These are phyloP conservation scores for Pseudopipra pipra DNA, from an alignment of 2,113 vertebrate genomes.

Conservation along the genomic window DNA sequence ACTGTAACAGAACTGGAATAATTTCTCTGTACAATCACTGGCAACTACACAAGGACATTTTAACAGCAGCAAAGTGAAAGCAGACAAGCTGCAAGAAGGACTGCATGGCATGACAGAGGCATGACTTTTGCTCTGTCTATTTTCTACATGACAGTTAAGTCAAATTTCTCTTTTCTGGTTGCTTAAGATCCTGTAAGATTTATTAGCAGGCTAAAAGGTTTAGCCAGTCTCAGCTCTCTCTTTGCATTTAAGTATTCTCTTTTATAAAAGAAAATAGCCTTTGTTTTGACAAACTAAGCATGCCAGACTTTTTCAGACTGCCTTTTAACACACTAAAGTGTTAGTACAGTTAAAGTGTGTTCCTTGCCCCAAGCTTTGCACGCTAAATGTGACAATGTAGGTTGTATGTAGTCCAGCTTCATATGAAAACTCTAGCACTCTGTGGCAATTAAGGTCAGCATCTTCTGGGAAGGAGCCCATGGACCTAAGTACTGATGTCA, in stretches of 20 bases:
- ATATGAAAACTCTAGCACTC: rapidly evolving
- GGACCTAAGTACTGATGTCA: background rate
- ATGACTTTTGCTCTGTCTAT: background rate
- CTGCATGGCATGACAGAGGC: background rate
- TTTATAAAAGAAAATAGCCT: background rate
- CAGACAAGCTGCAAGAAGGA: background rate
- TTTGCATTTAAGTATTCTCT: background rate
- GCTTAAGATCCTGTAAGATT: background rate
- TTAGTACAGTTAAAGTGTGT: background rate
- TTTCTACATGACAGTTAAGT: background rate
- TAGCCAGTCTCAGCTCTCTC: background rate
- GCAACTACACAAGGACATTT: background rate
- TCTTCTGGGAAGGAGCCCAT: background rate
- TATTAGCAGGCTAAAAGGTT: background rate
- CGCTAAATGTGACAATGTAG: background rate
- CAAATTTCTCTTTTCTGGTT: background rate
- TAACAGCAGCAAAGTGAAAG: background rate
- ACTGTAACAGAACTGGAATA: background rate
- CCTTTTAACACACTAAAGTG: background rate
- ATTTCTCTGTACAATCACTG: background rate
- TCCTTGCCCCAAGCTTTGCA: background rate
- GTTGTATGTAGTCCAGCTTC: background rate
- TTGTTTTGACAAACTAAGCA: background rate
- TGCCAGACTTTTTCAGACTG: background rate
- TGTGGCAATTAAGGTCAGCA: background rate